A percentile compares a stretch with the other conserved stretches of the same genome.
Conservation (phyloP, 1,140 invertebrate genomes). For the Oryctes rhinoceros region DNA sequence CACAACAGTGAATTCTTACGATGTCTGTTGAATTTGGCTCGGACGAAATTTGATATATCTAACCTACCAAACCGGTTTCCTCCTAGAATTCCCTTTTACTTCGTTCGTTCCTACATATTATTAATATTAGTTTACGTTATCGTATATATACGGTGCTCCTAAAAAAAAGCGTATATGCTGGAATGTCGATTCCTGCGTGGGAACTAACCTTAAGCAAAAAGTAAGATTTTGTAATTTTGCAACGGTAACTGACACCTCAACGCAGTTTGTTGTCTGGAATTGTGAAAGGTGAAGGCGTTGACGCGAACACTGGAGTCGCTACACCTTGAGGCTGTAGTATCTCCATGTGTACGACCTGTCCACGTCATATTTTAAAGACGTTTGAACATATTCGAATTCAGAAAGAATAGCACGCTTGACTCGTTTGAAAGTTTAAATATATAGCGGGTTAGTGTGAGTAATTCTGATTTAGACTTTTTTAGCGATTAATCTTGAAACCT, state of each 20-base stretch:
- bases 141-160: neutral
- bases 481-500: too few species aligned
- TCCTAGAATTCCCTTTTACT: conserved; percentile 5
- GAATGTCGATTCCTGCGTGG: neutral
- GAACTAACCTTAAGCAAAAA: neutral
- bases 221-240: conserved; percentile 1
- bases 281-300: too few species aligned
- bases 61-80: conserved; percentile 3
- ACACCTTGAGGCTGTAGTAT: too few species aligned
- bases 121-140: conserved; percentile 23
- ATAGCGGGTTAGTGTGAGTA: too few species aligned
- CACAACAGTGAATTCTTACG: conserved; percentile 15
- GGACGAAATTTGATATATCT: conserved; percentile 23
- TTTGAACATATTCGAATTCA: too few species aligned
- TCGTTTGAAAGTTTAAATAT: too few species aligned
- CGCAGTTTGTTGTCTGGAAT: too few species aligned
- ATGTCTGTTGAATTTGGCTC: conserved; percentile 21
- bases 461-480: too few species aligned
- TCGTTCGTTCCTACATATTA: neutral
- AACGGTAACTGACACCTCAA: neutral
- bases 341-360: too few species aligned
- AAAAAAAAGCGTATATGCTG: neutral
- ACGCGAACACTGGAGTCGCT: too few species aligned
- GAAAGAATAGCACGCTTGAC: too few species aligned
- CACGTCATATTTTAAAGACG: too few species aligned